These are phyloP conservation scores for Gobius niger DNA, from an alignment of 2,113 vertebrate species.

Conservation along the genomic window DNA sequence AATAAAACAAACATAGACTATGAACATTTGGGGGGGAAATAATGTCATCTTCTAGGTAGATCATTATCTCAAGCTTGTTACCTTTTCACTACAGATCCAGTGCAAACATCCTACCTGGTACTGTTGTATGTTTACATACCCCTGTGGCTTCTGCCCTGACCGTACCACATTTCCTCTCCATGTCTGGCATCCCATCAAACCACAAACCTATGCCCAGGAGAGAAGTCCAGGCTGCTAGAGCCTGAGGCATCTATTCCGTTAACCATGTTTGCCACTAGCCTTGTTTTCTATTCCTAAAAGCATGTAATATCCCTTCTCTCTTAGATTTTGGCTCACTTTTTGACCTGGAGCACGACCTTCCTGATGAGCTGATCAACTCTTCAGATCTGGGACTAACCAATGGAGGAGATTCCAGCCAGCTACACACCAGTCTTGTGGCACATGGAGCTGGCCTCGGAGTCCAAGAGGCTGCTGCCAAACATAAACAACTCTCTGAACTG, in stretches of 20 bases:
- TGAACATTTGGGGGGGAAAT: neutral
- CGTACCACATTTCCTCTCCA: conserved; percentile 35
- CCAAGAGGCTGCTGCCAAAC: conserved; percentile 95
- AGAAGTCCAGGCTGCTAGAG: conserved; percentile 18
- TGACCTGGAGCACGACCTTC: conserved; percentile 96
- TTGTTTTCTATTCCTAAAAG: conserved; percentile 1
- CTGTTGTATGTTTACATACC: conserved; percentile 53
- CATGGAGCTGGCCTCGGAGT: conserved; percentile 58
- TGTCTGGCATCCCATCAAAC: conserved; percentile 62
- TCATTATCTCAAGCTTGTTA: neutral
- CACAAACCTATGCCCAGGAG: conserved; percentile 51
- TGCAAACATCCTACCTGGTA: conserved; percentile 35
- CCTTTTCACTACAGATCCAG: conserved; percentile 10
- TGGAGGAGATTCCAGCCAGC: conserved; percentile 87
- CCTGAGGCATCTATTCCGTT: conserved; percentile 8
- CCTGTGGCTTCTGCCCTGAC: conserved; percentile 56
- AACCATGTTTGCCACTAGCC: neutral
- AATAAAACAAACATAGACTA: neutral
- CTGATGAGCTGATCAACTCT: conserved; percentile 96
- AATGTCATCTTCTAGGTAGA: neutral
- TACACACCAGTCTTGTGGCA: conserved; percentile 84
- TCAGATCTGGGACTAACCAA: conserved; percentile 90
- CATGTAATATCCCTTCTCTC: conserved; percentile 5
- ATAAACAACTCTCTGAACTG: conserved; percentile 97
- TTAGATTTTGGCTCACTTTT: conserved; percentile 96